phyloP scores from a whole-genome alignment of 2,888 invertebrate species.

The Acronicta psi region DNA sequence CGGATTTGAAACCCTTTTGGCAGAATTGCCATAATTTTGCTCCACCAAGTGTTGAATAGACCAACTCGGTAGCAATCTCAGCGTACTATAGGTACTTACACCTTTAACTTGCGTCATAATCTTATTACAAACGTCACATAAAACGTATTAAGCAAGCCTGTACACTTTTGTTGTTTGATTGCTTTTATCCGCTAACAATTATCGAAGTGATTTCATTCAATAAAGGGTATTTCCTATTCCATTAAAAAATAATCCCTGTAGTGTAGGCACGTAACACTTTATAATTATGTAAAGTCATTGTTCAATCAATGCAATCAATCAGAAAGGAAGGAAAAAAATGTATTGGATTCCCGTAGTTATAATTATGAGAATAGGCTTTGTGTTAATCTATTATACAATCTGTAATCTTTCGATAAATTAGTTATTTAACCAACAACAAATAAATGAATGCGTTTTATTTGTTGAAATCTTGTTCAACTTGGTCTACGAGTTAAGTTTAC shows the following conservation, averaged over 20 bases:
- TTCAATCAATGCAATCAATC: conserved; percentile 13
- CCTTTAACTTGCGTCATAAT: neutral
- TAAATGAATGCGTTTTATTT: too few species aligned
- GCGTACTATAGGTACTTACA: too few species aligned
- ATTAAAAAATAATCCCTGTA: conserved; percentile 13
- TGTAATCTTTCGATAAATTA: too few species aligned
- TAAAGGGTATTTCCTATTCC: conserved; percentile 6
- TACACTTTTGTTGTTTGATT: neutral
- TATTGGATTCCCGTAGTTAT: conserved; percentile 24
- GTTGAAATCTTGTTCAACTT: too few species aligned
- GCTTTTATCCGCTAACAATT: conserved; percentile 8
- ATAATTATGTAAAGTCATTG: conserved; percentile 29
- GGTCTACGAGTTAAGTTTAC: too few species aligned
- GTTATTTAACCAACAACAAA: too few species aligned
- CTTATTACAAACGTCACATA: too few species aligned
- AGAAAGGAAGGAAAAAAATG: conserved; percentile 10
- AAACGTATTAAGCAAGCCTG: too few species aligned
- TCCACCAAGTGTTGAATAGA: neutral
- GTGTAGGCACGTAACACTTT: conserved; percentile 9
- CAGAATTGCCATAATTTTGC: too few species aligned
- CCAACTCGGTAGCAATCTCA: neutral
- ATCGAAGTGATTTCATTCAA: conserved; percentile 17
- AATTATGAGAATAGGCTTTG: neutral
- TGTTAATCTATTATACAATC: neutral
- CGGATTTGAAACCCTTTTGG: too few species aligned